Conservation (phyloP, 1,140 invertebrate genomes). For the Hyposmocoma kahamanoa region DNA sequence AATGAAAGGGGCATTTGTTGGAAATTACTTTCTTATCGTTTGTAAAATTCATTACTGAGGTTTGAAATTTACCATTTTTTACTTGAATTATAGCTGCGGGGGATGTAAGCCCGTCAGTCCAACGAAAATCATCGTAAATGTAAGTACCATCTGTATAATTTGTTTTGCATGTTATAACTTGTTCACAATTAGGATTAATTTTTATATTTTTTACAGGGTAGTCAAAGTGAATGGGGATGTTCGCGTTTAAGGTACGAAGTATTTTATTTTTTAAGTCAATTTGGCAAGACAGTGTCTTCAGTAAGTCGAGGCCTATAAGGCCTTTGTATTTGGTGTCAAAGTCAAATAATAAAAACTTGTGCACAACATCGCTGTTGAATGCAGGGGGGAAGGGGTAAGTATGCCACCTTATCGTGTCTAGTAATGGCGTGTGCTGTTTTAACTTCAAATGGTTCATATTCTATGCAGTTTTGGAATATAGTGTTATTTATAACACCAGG, state of each 20-base stretch:
- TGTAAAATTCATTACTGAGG: background rate
- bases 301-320: constrained; percentile 5
- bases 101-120: background rate
- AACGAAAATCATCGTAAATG: background rate
- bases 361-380: background rate
- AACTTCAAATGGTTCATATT: constrained; percentile 3
- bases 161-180: background rate
- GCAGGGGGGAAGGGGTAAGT: constrained; percentile 1
- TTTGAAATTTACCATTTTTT: background rate
- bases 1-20: background rate
- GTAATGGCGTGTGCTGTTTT: constrained; percentile 4
- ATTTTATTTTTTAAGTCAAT: constrained; percentile 8
- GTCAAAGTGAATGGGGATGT: constrained; percentile 4
- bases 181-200: constrained; percentile 1
- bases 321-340: constrained; percentile 7
- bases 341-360: constrained; percentile 6
- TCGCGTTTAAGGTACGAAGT: background rate
- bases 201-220: background rate
- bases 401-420: background rate
- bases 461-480: background rate
- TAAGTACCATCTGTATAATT: constrained; percentile 3
- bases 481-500: background rate
- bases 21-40: background rate
- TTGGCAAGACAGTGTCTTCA: background rate
- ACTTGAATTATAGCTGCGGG: constrained; percentile 2